Percentiles rank a stretch among this genome's conserved stretches.
Conservation (phyloP, 2,113 vertebrate genomes). For the Carollia perspicillata region DNA sequence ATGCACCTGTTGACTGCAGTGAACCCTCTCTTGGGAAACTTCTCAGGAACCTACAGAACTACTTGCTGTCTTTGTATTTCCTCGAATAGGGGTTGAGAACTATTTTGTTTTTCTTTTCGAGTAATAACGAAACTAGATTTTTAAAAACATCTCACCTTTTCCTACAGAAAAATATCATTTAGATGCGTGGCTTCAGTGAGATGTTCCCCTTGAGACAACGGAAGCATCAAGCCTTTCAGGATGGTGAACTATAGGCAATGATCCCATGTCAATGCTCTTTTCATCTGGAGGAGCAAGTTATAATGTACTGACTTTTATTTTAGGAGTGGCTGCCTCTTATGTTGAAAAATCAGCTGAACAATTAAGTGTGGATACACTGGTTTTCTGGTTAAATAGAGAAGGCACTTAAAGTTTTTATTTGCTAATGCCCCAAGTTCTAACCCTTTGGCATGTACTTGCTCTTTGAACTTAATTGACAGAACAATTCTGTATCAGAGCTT, state of each 20-base stretch:
- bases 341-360: neutral
- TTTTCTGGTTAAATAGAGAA: neutral
- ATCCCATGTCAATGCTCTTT: neutral
- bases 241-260: neutral
- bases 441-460: neutral
- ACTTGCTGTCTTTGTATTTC: neutral
- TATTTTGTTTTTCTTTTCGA: constrained; percentile 49
- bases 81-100: neutral
- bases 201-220: neutral
- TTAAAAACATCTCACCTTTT: neutral
- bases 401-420: neutral
- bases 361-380: neutral
- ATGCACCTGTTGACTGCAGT: neutral
- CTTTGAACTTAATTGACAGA: constrained; percentile 2
- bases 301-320: constrained; percentile 11
- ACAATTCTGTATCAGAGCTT: neutral
- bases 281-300: neutral
- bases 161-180: neutral
- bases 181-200: neutral
- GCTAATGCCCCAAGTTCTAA: neutral
- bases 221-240: neutral
- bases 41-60: neutral
- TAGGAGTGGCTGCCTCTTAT: neutral
- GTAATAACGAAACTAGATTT: neutral
- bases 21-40: neutral